Evolutionary conservation across 2,888 invertebrate genomes (phyloP).

Genomic region (Agrochola litura): DNA sequence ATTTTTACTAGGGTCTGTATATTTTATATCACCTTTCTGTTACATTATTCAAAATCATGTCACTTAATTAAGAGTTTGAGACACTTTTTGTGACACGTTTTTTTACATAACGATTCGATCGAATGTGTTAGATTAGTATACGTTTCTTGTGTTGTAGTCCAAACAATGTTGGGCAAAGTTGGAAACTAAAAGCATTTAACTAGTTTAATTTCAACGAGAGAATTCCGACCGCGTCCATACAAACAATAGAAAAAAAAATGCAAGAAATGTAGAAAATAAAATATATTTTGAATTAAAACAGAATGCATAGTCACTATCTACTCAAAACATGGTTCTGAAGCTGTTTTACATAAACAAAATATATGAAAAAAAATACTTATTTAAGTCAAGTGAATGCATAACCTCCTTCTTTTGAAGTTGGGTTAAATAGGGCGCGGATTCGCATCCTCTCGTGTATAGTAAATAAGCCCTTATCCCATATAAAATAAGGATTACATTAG

Average conservation of each 20-base stretch:
- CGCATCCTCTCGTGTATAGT: slow-evolving; percentile 54
- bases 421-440: slow-evolving; percentile 35
- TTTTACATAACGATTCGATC: background rate
- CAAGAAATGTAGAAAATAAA: slow-evolving; percentile 40
- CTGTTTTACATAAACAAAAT: slow-evolving; percentile 42
- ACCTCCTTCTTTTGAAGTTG: slow-evolving; percentile 31
- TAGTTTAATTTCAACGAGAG: slow-evolving; percentile 28
- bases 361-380: slow-evolving; percentile 37
- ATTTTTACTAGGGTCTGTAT: background rate
- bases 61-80: slow-evolving; percentile 16
- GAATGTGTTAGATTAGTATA: background rate
- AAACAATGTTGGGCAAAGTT: slow-evolving; percentile 22
- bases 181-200: slow-evolving; percentile 28
- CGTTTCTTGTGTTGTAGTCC: slow-evolving; percentile 35
- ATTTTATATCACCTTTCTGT: background rate
- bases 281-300: slow-evolving; percentile 58
- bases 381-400: slow-evolving; percentile 32
- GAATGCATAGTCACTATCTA: slow-evolving; percentile 43
- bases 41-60: slow-evolving; percentile 6
- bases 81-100: slow-evolving; percentile 8
- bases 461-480: slow-evolving; percentile 61
- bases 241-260: slow-evolving; percentile 33
- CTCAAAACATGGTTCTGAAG: slow-evolving; percentile 40
- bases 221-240: slow-evolving; percentile 38
- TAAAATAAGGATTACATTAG: slow-evolving; percentile 62